Evolutionary conservation across 2,113 vertebrate genomes (phyloP).

Genomic region (Proterorhinus semilunaris): DNA sequence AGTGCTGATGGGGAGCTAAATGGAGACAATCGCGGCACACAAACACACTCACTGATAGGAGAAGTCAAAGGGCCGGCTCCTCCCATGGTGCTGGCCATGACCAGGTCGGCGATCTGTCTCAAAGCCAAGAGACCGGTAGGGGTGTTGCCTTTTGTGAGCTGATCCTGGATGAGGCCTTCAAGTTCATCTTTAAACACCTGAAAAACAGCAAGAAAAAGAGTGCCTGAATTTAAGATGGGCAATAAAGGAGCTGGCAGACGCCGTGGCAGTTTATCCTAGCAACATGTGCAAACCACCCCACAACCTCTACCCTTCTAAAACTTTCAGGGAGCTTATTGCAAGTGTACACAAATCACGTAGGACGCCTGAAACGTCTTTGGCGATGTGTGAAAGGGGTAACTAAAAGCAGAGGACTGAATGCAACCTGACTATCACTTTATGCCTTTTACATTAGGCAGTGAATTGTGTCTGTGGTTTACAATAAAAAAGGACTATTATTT

Average conservation of each 20-base stretch:
- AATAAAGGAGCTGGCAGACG: neutral
- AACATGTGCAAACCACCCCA: constrained; percentile 17
- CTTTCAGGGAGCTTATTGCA: constrained; percentile 41
- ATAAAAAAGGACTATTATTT: constrained; percentile 38
- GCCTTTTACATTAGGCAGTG: constrained; percentile 29
- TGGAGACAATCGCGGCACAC: constrained; percentile 14
- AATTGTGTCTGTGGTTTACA: constrained; percentile 24
- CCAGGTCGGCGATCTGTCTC: constrained; percentile 92
- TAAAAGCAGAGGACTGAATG: constrained; percentile 25
- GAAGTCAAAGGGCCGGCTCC: constrained; percentile 86
- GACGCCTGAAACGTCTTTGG: constrained; percentile 47
- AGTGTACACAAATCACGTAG: constrained; percentile 59
- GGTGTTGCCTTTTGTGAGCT: constrained; percentile 92
- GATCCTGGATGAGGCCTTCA: constrained; percentile 93
- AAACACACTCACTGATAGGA: constrained; percentile 66
- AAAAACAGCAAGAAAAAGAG: constrained; percentile 34
- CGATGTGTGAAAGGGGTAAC: constrained; percentile 31
- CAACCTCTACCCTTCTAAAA: constrained; percentile 25
- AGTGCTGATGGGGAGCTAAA: constrained; percentile 18
- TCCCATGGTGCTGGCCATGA: constrained; percentile 85
- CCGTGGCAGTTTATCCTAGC: neutral
- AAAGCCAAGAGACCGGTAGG: constrained; percentile 87
- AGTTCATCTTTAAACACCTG: constrained; percentile 97
- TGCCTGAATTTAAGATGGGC: neutral
- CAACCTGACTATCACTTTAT: constrained; percentile 53